A percentile compares a stretch with the other conserved stretches of the same genome.
Conservation (phyloP, 2,113 vertebrate genomes). For the Corythoichthys intestinalis region DNA sequence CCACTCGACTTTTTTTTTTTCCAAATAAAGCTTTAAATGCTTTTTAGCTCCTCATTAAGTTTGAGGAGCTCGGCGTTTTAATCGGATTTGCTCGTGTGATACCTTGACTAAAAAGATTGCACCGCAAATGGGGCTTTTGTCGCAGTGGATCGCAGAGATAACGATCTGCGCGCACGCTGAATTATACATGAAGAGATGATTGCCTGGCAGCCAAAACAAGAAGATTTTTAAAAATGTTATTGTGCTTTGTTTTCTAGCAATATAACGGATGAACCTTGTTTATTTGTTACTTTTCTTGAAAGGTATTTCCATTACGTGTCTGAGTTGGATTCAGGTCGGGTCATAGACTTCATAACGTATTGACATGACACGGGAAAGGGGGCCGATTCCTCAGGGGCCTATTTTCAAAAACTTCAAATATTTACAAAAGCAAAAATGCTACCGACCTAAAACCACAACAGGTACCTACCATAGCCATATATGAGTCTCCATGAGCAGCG, state of each 20-base stretch:
- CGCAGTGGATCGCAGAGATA: slow-evolving; percentile 21
- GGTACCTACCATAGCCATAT: too few species aligned
- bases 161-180: slow-evolving; percentile 13
- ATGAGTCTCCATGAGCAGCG: too few species aligned
- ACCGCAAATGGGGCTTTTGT: slow-evolving; percentile 5
- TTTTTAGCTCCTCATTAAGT: neutral
- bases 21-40: neutral
- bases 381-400: too few species aligned
- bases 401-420: too few species aligned
- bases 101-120: slow-evolving; percentile 4
- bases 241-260: slow-evolving; percentile 5
- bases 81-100: neutral
- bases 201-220: slow-evolving; percentile 10
- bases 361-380: too few species aligned
- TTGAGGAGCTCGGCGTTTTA: neutral
- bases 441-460: too few species aligned
- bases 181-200: slow-evolving; percentile 14
- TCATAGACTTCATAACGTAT: too few species aligned
- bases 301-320: too few species aligned
- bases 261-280: neutral
- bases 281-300: neutral
- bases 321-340: too few species aligned
- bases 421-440: too few species aligned
- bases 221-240: slow-evolving; percentile 4
- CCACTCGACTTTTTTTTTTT: neutral